Conservation (phyloP, 2,797 vertebrate species). For the Sebastes iracundus region DNA sequence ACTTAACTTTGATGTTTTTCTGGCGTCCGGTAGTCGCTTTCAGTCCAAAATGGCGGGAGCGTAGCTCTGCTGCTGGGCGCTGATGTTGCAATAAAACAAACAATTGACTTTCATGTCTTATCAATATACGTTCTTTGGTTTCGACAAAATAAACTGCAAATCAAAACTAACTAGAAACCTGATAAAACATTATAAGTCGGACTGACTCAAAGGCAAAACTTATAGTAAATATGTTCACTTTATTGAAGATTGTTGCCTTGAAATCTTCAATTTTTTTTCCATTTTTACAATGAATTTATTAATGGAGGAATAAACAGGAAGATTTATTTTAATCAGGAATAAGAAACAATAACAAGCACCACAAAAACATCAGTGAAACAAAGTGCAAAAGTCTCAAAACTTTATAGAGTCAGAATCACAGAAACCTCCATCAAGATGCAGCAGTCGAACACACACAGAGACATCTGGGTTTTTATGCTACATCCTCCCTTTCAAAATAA, state of each 20-base stretch:
- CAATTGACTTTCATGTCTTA: too few relatives aligned
- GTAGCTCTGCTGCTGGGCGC: too few relatives aligned
- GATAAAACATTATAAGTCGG: neutral
- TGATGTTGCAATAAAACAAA: too few relatives aligned
- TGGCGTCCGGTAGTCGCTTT: too few relatives aligned
- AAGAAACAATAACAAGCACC: neutral
- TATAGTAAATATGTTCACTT: neutral
- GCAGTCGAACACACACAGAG: neutral
- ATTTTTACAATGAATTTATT: neutral
- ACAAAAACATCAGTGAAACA: constrained; percentile 40
- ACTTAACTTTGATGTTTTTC: too few relatives aligned
- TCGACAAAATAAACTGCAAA: neutral
- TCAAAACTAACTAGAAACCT: neutral
- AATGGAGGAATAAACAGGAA: neutral
- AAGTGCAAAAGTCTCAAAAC: neutral
- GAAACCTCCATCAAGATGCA: constrained; percentile 1
- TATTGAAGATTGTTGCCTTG: neutral
- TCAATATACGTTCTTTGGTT: too few relatives aligned
- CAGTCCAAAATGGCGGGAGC: too few relatives aligned
- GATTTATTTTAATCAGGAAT: neutral
- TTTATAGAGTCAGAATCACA: constrained; percentile 18
- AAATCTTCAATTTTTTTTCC: neutral
- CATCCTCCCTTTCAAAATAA: constrained; percentile 38
- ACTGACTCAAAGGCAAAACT: neutral
- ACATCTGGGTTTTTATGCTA: constrained; percentile 42